These are phyloP conservation scores for Aphrocallistes beatrix DNA, from an alignment of 37 sponge, comb jelly and placozoan species.

Conservation along the genomic window DNA sequence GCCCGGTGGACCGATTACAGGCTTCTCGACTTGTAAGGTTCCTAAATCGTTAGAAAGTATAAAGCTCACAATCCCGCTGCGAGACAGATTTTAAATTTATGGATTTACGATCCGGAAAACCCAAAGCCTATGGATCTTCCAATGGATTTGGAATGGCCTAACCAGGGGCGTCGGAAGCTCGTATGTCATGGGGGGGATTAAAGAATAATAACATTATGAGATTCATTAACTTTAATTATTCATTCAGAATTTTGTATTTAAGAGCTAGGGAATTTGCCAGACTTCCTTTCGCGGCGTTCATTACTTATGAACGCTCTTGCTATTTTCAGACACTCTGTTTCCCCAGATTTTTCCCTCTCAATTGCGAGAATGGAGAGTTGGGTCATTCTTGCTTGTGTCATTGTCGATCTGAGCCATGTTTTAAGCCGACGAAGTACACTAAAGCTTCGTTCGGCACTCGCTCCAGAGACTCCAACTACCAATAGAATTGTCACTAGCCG, in stretches of 20 bases:
- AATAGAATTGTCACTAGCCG: background rate
- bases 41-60: too few relatives aligned
- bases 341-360: background rate
- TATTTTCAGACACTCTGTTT: background rate
- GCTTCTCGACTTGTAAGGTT: too few relatives aligned
- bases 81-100: too few relatives aligned
- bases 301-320: conserved; percentile 13
- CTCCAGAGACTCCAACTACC: conserved; percentile 7
- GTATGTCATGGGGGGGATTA: background rate
- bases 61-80: too few relatives aligned
- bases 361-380: background rate
- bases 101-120: too few relatives aligned
- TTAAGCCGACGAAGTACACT: conserved; percentile 3
- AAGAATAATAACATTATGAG: background rate
- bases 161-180: conserved; percentile 10
- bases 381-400: background rate
- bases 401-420: background rate
- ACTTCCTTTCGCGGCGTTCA: conserved; percentile 11
- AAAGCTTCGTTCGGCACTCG: background rate
- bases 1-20: too few relatives aligned
- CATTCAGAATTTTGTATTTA: background rate
- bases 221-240: background rate
- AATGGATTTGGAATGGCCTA: too few relatives aligned
- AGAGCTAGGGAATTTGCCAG: background rate
- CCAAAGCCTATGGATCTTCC: too few relatives aligned